Conservation (phyloP, 2,888 invertebrate species). For the Lacanobia oleracea region DNA sequence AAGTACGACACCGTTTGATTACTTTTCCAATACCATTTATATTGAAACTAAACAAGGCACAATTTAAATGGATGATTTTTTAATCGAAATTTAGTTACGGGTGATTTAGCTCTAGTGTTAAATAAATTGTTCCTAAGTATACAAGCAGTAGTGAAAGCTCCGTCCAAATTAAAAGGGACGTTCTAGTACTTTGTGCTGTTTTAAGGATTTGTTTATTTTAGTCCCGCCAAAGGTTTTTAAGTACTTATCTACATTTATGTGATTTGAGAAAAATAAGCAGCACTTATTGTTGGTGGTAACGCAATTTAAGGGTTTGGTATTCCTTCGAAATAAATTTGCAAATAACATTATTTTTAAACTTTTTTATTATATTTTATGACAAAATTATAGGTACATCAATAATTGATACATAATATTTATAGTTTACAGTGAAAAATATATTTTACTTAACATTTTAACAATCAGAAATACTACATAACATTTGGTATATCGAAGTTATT, state of each 20-base stretch:
- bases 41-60: background rate
- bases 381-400: conserved; percentile 42
- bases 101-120: conserved; percentile 1
- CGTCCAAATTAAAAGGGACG: background rate
- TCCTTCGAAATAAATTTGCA: background rate
- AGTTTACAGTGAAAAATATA: conserved; percentile 43
- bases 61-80: conserved; percentile 5
- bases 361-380: conserved; percentile 39
- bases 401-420: conserved; percentile 32
- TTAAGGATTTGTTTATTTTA: background rate
- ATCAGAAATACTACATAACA: conserved; percentile 23
- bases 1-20: conserved; percentile 21
- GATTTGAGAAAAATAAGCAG: no score
- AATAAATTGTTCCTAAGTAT: background rate
- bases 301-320: background rate
- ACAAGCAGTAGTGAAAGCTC: background rate
- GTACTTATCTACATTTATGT: no score
- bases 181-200: background rate
- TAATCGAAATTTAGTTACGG: background rate
- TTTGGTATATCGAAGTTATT: background rate
- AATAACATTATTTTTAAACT: conserved; percentile 3
- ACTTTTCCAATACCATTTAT: conserved; percentile 37
- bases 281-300: background rate
- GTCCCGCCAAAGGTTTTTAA: no score
- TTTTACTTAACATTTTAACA: conserved; percentile 19